These are phyloP conservation scores for Thymelicus sylvestris DNA, from an alignment of 2,888 invertebrate species.

Conservation along the genomic window DNA sequence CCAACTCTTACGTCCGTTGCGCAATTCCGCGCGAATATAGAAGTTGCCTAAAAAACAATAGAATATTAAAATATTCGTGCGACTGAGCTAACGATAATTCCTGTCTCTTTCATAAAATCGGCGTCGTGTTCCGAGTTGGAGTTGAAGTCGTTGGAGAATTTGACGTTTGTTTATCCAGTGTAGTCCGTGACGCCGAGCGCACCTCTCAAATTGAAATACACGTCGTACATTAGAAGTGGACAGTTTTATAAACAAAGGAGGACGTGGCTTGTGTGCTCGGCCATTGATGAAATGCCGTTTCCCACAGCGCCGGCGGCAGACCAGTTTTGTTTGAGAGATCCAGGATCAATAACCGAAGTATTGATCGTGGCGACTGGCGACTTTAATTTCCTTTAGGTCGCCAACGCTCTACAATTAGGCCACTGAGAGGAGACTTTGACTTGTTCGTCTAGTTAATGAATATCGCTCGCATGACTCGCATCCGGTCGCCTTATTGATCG, in stretches of 20 bases:
- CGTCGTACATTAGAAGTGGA: conserved; percentile 72
- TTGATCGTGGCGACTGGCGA: conserved; percentile 8
- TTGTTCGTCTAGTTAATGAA: conserved; percentile 59
- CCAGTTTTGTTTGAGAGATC: conserved; percentile 42
- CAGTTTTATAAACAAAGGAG: conserved; percentile 82
- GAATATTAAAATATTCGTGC: conserved; percentile 53
- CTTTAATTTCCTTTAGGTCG: conserved; percentile 58
- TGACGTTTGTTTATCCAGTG: conserved; percentile 66
- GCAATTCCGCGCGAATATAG: conserved; percentile 60
- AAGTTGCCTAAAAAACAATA: conserved; percentile 62
- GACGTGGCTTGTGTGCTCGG: conserved; percentile 66
- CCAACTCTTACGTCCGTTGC: conserved; percentile 59
- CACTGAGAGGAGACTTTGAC: conserved; percentile 53
- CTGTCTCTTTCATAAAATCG: conserved; percentile 15
- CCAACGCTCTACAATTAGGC: conserved; percentile 58
- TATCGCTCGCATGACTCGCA: conserved; percentile 57
- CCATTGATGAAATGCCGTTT: conserved; percentile 76
- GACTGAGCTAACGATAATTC: conserved; percentile 12
- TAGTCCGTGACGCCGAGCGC: conserved; percentile 58
- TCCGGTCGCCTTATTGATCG: conserved; percentile 62
- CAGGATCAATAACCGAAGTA: conserved; percentile 49
- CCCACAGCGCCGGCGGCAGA: conserved; percentile 68
- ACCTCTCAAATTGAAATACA: conserved; percentile 65
- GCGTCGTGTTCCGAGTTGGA: conserved; percentile 41
- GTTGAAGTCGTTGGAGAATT: conserved; percentile 40